Evolutionary conservation across 1,140 invertebrate genomes (phyloP).

Genomic region (Drosophila grimshawi): DNA sequence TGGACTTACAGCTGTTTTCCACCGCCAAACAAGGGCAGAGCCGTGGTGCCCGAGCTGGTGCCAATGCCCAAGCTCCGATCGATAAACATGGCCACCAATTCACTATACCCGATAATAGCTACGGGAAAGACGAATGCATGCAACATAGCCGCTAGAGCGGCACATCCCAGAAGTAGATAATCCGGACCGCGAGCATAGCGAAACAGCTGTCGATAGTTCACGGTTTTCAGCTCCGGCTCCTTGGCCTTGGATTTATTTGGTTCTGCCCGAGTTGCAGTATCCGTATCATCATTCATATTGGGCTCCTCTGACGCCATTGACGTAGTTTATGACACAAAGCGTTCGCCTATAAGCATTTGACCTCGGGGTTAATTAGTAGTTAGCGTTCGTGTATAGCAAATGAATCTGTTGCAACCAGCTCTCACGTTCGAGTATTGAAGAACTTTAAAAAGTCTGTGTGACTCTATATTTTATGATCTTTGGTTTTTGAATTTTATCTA

Average conservation of each 20-base stretch:
- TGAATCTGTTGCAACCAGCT: constrained; percentile 18
- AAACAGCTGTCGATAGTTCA: constrained; percentile 84
- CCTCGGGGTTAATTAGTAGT: constrained; percentile 78
- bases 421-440: neutral
- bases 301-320: constrained; percentile 50
- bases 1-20: constrained; percentile 86
- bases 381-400: constrained; percentile 31
- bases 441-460: neutral
- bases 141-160: constrained; percentile 86
- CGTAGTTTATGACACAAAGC: constrained; percentile 17
- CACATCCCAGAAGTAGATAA: constrained; percentile 84
- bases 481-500: neutral
- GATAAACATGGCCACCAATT: constrained; percentile 88
- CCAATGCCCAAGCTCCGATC: constrained; percentile 81
- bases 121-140: constrained; percentile 87
- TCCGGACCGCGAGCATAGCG: constrained; percentile 85
- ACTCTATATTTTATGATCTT: constrained; percentile 8
- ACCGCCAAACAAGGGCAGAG: constrained; percentile 85
- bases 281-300: constrained; percentile 28
- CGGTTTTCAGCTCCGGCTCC: constrained; percentile 22
- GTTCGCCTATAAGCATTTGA: constrained; percentile 65
- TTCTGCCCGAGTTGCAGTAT: constrained; percentile 15
- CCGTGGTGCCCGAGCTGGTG: constrained; percentile 81
- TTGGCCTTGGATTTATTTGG: constrained; percentile 50
- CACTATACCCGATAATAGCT: constrained; percentile 89